These are phyloP conservation scores for Eleutherodactylus coqui DNA, from an alignment of 2,797 vertebrate genomes.

Conservation along the genomic window DNA sequence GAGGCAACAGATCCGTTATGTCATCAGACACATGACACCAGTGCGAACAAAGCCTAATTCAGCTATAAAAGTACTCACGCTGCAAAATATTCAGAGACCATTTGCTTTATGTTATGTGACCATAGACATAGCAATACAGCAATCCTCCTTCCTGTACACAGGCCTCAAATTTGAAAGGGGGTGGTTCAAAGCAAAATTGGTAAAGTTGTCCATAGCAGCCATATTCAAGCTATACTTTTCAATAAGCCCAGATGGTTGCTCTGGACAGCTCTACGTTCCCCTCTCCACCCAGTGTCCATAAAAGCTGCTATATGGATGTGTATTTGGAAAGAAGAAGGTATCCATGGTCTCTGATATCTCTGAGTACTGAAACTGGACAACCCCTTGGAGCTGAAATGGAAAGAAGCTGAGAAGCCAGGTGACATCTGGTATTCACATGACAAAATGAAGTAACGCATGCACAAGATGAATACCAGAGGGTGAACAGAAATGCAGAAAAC, in stretches of 20 bases:
- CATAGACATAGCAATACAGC: neutral
- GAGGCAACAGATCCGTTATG: neutral
- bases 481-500: neutral
- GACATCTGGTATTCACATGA: neutral
- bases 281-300: too few relatives aligned
- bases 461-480: neutral
- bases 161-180: too few relatives aligned
- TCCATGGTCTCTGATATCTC: neutral
- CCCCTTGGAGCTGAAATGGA: neutral
- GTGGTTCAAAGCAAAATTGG: too few relatives aligned
- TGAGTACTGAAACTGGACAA: conserved; percentile 10
- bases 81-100: neutral
- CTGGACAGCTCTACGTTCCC: too few relatives aligned
- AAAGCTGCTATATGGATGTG: neutral
- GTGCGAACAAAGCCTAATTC: neutral
- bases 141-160: neutral
- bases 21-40: neutral
- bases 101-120: neutral
- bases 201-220: too few relatives aligned
- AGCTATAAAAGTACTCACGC: neutral
- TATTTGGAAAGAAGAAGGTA: neutral
- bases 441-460: neutral
- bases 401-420: neutral
- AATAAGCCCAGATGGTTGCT: too few relatives aligned
- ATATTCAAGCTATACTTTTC: too few relatives aligned